phyloP scores from a whole-genome alignment of 1,140 invertebrate genomes.

The Drosophila malerkotliana region DNA sequence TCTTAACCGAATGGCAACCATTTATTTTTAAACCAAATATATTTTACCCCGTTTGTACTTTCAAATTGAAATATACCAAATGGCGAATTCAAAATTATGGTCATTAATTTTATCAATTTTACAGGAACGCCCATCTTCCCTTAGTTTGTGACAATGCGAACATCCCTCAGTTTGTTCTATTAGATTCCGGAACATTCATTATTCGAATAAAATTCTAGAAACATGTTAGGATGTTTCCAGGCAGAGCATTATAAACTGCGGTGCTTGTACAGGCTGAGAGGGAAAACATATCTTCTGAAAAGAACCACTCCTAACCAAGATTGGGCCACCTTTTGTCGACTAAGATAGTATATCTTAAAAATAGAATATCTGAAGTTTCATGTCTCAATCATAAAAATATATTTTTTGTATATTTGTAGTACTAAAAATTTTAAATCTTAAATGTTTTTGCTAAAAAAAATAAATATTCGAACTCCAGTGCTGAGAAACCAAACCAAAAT shows the following conservation, averaged over 20 bases:
- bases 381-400: no score
- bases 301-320: conserved; percentile 42
- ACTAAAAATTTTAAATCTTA: no score
- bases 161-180: not conserved
- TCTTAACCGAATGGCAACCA: not conserved
- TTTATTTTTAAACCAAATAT: not conserved
- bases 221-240: not conserved
- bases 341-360: not conserved
- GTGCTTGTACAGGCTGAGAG: conserved; percentile 24
- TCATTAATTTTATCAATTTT: not conserved
- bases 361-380: no score
- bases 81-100: not conserved
- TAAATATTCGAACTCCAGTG: no score
- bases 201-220: conserved; percentile 1
- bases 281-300: not conserved
- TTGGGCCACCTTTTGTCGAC: conserved; percentile 41
- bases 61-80: not conserved
- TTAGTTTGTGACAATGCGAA: not conserved
- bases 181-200: not conserved
- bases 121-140: not conserved
- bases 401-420: no score
- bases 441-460: no score
- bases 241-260: conserved; percentile 42
- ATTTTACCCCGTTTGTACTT: not conserved
- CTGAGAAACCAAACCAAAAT: no score